These are phyloP conservation scores for Limanda limanda DNA, from an alignment of 2,113 vertebrate species.

Conservation along the genomic window DNA sequence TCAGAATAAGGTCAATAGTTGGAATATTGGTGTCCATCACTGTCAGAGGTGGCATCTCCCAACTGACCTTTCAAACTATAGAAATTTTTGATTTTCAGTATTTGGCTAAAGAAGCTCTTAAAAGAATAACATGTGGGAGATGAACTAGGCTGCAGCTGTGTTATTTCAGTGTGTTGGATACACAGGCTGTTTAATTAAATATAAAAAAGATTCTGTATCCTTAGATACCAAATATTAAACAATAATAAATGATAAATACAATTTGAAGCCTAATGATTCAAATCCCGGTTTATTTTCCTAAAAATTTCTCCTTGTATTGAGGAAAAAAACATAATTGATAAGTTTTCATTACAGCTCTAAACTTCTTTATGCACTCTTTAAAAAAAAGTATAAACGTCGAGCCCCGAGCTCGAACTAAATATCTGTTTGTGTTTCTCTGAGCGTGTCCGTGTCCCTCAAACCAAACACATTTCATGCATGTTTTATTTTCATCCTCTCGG, in stretches of 20 bases:
- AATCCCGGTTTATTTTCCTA: neutral
- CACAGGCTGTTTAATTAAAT: too few species aligned
- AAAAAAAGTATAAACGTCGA: neutral
- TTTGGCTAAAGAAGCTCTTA: too few species aligned
- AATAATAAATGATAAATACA: too few species aligned
- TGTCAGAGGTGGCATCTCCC: neutral
- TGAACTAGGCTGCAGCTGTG: neutral
- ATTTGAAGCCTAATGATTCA: too few species aligned
- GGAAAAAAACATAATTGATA: neutral
- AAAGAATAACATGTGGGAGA: neutral
- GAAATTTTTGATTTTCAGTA: too few species aligned
- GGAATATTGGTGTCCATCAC: neutral
- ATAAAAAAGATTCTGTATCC: too few species aligned
- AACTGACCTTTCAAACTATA: neutral
- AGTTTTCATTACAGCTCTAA: neutral
- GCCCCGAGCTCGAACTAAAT: neutral
- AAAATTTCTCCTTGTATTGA: neutral
- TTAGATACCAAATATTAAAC: too few species aligned
- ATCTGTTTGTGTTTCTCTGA: conserved; percentile 4
- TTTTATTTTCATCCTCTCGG: conserved; percentile 1
- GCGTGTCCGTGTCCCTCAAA: neutral
- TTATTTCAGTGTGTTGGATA: neutral
- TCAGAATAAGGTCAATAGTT: too few species aligned
- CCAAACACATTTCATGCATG: conserved; percentile 18
- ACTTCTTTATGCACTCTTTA: neutral